Evolutionary conservation across 2,797 vertebrate species (phyloP).

Genomic region (Xerus rutilus): DNA sequence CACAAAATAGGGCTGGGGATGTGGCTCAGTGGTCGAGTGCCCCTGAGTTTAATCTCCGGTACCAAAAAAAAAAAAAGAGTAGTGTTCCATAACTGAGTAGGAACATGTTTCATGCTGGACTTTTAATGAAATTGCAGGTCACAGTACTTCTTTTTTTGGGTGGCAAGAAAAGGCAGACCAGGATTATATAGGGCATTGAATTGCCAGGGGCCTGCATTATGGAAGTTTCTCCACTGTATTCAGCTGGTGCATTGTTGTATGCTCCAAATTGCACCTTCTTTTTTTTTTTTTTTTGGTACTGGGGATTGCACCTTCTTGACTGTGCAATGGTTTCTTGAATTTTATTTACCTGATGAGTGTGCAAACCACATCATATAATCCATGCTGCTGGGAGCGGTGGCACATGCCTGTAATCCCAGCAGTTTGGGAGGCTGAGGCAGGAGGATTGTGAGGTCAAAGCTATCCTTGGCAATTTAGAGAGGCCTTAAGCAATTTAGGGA

Average conservation of each 20-base stretch:
- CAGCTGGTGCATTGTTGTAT: too few species aligned
- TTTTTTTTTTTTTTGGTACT: too few species aligned
- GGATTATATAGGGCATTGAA: background rate
- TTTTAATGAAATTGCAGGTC: background rate
- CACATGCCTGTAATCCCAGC: too few species aligned
- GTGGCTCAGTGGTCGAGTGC: too few species aligned
- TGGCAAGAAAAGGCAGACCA: too few species aligned
- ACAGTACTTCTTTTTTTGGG: background rate
- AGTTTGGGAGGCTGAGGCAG: too few species aligned
- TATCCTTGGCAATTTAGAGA: too few species aligned
- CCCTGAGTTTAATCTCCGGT: too few species aligned
- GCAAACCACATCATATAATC: background rate
- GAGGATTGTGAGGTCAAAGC: too few species aligned
- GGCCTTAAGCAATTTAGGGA: too few species aligned
- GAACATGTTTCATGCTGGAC: conserved; percentile 78
- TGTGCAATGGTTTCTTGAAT: background rate
- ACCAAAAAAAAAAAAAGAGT: background rate
- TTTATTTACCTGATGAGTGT: background rate
- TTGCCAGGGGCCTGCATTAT: background rate
- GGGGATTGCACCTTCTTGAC: background rate
- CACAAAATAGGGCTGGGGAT: too few species aligned
- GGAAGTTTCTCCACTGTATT: background rate
- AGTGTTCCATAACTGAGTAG: conserved; percentile 75
- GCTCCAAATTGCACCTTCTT: background rate
- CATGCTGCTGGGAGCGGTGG: too few species aligned